Evolutionary conservation across 2,113 vertebrate genomes (phyloP), one percentile per base, ranked within the genome.

Genomic region (Oophaga pumilio): DNA sequence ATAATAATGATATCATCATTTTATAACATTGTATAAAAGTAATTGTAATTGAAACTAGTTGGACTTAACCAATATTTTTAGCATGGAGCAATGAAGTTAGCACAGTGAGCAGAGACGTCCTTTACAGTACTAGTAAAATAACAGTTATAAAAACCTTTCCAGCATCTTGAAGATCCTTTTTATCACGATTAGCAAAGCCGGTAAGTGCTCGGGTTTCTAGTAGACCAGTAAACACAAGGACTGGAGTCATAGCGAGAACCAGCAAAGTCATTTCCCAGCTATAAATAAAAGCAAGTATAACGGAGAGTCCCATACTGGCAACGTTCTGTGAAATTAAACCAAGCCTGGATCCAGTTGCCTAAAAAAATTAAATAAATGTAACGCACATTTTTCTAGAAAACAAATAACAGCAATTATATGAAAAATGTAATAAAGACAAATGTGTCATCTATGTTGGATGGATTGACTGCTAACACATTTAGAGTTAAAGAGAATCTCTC

Each of bases 251-350:
- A 53, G 82, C 89, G 56, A 94, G 86, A 78, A 93, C 86, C 83
- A 92, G 4, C 69, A 91, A 87, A 64, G 90, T 90, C 91, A 92
- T 89, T 86, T 94, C 90, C 90, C 91, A 90, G 43, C 82, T 24
- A 1, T 87, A 89, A 6, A 89, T 74, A 78, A 92, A 90, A 76
- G 88, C 91, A 7, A 92, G 53, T 76, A 92, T 69, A 56, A 87
- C 14, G 60, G 91, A 93, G 71, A 92, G 15, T 56, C 14, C 89
- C 90, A 93, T 93, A 79, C 87, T 77, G 60, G 69, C 88, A 73
- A 68, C 77, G 22, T 91, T 93, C 89, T 91, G 90, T 87, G 64
- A 89, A 86, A 83, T 52, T 89, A 80, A 80, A 89, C 82, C 90
- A 81, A 91, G 12, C 43, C 89, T 91, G 83, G 89, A 90, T 50